These are phyloP conservation scores for Aspidiotus destructor DNA, from an alignment of 2,888 invertebrate genomes.

Conservation along the genomic window DNA sequence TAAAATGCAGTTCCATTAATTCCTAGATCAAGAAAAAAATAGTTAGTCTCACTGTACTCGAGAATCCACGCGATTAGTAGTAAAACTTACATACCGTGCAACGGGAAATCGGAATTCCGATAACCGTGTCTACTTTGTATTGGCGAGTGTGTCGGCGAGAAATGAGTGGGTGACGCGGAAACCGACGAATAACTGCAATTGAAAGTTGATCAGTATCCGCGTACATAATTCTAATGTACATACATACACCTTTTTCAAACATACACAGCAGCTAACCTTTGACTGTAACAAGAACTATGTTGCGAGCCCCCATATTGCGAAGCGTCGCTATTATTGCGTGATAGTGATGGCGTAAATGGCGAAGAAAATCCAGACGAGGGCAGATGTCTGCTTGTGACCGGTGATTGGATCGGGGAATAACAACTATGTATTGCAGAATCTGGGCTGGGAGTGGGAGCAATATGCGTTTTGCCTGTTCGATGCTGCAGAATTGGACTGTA, in stretches of 20 bases:
- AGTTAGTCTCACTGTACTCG: background rate
- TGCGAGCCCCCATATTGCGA: constrained; percentile 76
- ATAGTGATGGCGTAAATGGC: constrained; percentile 69
- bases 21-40: constrained; percentile 28
- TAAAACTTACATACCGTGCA: constrained; percentile 14
- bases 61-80: background rate
- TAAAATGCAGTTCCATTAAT: constrained; percentile 29
- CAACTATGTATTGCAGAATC: constrained; percentile 84
- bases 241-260: constrained; percentile 15
- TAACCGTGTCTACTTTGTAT: constrained; percentile 49
- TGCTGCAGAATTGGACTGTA: constrained; percentile 53
- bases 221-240: background rate
- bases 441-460: constrained; percentile 73
- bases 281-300: constrained; percentile 40
- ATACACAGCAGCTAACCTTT: constrained; percentile 36
- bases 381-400: constrained; percentile 71
- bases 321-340: constrained; percentile 82
- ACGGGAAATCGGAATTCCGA: constrained; percentile 32
- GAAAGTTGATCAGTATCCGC: background rate
- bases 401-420: constrained; percentile 77
- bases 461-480: constrained; percentile 40
- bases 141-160: constrained; percentile 80
- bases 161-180: constrained; percentile 49
- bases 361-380: constrained; percentile 45
- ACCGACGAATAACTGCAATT: constrained; percentile 51